Conservation (phyloP, 2,888 invertebrate species). For the Rhamphomyia laevipes region DNA sequence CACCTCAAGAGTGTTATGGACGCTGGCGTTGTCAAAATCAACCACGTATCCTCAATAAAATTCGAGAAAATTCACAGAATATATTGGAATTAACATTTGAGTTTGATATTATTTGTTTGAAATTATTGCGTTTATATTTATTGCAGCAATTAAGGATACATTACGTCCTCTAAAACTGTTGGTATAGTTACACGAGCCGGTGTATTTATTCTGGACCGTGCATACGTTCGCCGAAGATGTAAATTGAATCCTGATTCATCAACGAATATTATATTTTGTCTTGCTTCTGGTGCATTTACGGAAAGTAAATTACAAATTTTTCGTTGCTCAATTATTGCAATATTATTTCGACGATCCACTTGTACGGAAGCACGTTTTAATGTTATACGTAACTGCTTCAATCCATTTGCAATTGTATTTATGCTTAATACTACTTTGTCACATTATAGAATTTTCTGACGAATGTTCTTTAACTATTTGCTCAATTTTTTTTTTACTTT, state of each 20-base stretch:
- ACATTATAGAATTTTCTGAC: neutral
- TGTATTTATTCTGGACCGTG: neutral
- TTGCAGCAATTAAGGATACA: too few species aligned
- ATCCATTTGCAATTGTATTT: neutral
- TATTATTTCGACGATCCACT: too few species aligned
- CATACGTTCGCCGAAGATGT: neutral
- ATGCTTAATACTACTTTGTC: constrained; percentile 1
- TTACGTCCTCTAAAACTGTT: neutral
- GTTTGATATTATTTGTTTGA: too few species aligned
- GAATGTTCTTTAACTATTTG: constrained; percentile 1
- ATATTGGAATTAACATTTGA: neutral
- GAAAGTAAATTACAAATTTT: too few species aligned
- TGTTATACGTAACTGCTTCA: too few species aligned
- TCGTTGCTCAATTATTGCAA: too few species aligned
- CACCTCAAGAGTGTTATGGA: too few species aligned
- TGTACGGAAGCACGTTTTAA: too few species aligned
- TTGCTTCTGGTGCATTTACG: neutral
- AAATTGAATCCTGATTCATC: constrained; percentile 3
- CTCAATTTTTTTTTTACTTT: constrained; percentile 4
- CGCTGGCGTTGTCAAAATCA: too few species aligned
- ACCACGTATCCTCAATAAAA: too few species aligned
- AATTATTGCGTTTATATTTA: too few species aligned
- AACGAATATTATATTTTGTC: neutral
- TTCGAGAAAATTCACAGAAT: too few species aligned
- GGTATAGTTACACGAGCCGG: neutral